Evolutionary conservation across 2,888 invertebrate genomes (phyloP).

Genomic region (Eutolmus rufibarbis): DNA sequence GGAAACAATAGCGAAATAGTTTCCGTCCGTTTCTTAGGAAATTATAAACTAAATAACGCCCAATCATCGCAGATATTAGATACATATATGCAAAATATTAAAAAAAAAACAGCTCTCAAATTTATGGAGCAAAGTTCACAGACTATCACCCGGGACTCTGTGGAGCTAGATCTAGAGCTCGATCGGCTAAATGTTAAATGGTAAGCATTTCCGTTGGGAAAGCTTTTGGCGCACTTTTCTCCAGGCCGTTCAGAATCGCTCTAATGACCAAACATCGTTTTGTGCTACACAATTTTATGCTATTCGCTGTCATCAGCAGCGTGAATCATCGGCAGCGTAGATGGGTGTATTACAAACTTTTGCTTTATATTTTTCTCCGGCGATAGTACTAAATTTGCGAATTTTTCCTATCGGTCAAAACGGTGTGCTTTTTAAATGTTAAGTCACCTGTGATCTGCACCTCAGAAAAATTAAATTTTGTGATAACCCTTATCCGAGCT

Average conservation of each 20-base stretch:
- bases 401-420: background rate
- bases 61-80: background rate
- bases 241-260: background rate
- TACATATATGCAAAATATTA: background rate
- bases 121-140: background rate
- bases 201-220: slow-evolving; percentile 14
- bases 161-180: background rate
- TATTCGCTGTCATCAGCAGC: background rate
- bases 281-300: background rate
- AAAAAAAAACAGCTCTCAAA: background rate
- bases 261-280: background rate
- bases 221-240: slow-evolving; percentile 1
- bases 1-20: background rate
- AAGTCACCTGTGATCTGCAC: background rate
- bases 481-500: background rate
- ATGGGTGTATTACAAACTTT: background rate
- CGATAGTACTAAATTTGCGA: background rate
- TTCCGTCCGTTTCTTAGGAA: background rate
- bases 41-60: background rate
- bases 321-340: background rate
- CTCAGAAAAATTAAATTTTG: background rate
- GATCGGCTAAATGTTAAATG: background rate
- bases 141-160: background rate
- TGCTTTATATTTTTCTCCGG: background rate
- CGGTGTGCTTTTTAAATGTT: background rate